Evolutionary conservation across 2,888 invertebrate genomes (phyloP).

Genomic region (Mystacides longicornis): DNA sequence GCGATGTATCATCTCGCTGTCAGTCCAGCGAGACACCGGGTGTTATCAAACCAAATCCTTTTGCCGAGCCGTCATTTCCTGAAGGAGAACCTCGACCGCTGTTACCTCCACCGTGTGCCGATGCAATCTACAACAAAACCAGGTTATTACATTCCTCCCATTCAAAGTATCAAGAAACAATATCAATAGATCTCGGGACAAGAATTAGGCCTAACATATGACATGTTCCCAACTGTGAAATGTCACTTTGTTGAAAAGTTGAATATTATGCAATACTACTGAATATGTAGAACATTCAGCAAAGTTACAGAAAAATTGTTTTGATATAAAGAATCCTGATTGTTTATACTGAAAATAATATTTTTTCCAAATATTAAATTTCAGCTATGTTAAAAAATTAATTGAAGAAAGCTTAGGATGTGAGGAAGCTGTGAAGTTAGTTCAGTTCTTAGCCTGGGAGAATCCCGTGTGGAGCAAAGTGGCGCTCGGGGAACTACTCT

Average conservation of each 20-base stretch:
- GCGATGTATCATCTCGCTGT: slow-evolving; percentile 71
- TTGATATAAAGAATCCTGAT: not conserved
- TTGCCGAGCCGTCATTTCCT: slow-evolving; percentile 41
- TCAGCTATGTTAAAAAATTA: slow-evolving; percentile 85
- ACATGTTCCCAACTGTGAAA: too few species aligned
- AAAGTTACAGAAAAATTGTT: too few species aligned
- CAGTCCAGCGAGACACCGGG: slow-evolving; percentile 42
- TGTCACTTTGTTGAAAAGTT: too few species aligned
- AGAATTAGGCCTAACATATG: too few species aligned
- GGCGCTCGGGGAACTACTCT: slow-evolving; percentile 82
- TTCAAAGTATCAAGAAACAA: too few species aligned
- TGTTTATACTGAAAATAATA: not conserved
- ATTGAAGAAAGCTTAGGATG: slow-evolving; percentile 90
- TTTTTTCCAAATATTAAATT: slow-evolving; percentile 22
- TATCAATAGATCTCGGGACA: too few species aligned
- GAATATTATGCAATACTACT: too few species aligned
- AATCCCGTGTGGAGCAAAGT: slow-evolving; percentile 88
- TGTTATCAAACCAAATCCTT: slow-evolving; percentile 42
- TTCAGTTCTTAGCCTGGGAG: slow-evolving; percentile 96
- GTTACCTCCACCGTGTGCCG: slow-evolving; percentile 67
- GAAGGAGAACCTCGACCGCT: slow-evolving; percentile 49
- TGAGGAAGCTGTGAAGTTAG: slow-evolving; percentile 81
- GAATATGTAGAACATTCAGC: too few species aligned
- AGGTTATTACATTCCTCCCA: slow-evolving; percentile 45
- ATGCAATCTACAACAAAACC: slow-evolving; percentile 74